These are phyloP conservation scores for Pterocles orientalis DNA, from an alignment of 2,113 vertebrate species.

Conservation along the genomic window DNA sequence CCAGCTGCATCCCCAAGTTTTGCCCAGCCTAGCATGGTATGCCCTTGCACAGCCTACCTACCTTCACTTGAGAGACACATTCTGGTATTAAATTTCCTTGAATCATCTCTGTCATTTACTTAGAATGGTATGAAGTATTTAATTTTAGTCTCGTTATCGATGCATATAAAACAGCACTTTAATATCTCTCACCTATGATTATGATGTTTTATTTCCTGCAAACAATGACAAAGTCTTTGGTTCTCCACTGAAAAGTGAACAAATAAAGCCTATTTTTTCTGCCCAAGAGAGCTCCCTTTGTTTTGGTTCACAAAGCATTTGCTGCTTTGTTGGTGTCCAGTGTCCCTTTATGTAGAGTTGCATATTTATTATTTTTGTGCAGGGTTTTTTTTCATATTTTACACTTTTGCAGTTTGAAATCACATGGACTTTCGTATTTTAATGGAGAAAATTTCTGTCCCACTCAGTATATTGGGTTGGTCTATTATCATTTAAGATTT, in stretches of 20 bases:
- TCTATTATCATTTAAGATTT: neutral
- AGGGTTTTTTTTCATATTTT: neutral
- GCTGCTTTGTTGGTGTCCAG: neutral
- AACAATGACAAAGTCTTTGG: neutral
- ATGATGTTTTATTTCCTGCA: neutral
- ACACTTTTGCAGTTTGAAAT: neutral
- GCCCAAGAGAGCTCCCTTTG: neutral
- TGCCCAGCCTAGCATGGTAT: fast-evolving
- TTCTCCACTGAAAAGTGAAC: neutral
- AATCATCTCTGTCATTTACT: neutral
- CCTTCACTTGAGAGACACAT: neutral
- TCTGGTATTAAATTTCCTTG: neutral
- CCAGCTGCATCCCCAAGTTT: neutral
- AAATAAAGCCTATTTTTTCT: neutral
- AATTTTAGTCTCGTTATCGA: neutral
- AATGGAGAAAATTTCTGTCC: neutral
- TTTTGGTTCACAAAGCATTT: neutral
- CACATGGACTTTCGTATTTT: neutral
- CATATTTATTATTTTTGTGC: neutral
- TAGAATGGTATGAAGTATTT: neutral
- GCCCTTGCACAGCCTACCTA: neutral
- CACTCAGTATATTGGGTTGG: neutral
- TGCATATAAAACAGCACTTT: neutral
- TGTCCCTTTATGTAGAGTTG: neutral
- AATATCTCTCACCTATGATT: neutral